phyloP scores from a whole-genome alignment of 2,113 vertebrate species.

The Manacus vitellinus region DNA sequence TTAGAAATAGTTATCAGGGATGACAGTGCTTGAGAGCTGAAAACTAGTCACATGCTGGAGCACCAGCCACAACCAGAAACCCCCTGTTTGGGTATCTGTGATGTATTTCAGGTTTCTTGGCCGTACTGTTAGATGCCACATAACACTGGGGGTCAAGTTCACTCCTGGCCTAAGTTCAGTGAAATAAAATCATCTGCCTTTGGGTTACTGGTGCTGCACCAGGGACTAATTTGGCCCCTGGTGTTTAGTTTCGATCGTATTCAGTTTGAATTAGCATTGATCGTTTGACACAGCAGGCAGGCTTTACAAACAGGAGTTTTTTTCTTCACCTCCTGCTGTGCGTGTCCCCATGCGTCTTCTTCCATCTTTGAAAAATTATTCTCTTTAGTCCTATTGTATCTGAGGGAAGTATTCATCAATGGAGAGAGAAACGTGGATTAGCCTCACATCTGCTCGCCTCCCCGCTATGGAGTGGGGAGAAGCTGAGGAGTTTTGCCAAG shows the following conservation, averaged over 20 bases:
- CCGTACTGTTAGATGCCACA: accelerated
- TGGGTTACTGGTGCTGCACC: neutral
- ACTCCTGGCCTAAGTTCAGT: neutral
- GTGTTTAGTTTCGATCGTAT: neutral
- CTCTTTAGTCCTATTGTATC: neutral
- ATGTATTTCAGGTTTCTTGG: neutral
- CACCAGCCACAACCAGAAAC: neutral
- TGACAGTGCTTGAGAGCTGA: neutral
- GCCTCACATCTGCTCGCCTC: neutral
- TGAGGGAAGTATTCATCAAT: conserved; percentile 7
- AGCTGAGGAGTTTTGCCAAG: neutral
- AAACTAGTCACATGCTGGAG: neutral
- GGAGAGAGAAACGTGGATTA: neutral
- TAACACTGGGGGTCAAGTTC: neutral
- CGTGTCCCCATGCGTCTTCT: neutral
- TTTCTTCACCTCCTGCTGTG: neutral
- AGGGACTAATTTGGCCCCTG: neutral
- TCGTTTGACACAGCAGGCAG: conserved; percentile 20
- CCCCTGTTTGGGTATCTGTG: neutral
- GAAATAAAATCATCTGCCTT: conserved; percentile 4
- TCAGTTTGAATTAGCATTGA: conserved; percentile 24
- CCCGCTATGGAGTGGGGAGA: accelerated
- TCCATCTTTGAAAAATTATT: conserved; percentile 18
- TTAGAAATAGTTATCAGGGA: neutral
- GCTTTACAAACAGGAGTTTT: conserved; percentile 14